Conservation (phyloP, 53 echinoderm and acorn worm genomes). For the Henricia sp. region DNA sequence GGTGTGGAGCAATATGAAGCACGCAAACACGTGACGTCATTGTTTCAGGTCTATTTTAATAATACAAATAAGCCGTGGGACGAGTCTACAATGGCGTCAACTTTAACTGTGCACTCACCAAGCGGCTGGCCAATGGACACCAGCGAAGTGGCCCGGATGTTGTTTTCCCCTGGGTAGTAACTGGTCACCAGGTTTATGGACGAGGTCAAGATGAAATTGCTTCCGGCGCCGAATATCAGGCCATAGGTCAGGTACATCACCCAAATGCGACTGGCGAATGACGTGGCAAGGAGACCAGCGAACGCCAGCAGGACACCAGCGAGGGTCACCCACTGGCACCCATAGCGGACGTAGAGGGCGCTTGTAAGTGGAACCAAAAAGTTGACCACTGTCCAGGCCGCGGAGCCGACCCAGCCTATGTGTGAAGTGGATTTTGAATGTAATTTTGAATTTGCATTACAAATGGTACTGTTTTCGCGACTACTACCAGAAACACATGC, state of each 20-base stretch:
- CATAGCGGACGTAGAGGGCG: conserved; percentile 68
- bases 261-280: conserved; percentile 72
- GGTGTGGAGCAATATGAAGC: no score
- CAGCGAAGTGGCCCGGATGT: conserved; percentile 80
- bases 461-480: no score
- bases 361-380: conserved; percentile 72
- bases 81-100: no score
- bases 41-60: no score
- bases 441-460: background rate
- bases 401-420: conserved; percentile 86
- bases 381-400: conserved; percentile 81
- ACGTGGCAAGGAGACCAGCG: conserved; percentile 64
- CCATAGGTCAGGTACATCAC: conserved; percentile 88
- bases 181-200: conserved; percentile 78
- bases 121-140: conserved; percentile 79
- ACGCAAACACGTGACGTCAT: no score
- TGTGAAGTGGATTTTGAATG: background rate
- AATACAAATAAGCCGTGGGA: no score
- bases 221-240: conserved; percentile 80
- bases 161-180: conserved; percentile 79
- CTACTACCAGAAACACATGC: no score
- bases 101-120: conserved; percentile 77
- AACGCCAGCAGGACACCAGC: conserved; percentile 78
- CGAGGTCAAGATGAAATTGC: conserved; percentile 79
- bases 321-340: conserved; percentile 64